These are phyloP conservation scores for Andricus quercusramuli DNA, from an alignment of 2,888 invertebrate species.

Conservation along the genomic window DNA sequence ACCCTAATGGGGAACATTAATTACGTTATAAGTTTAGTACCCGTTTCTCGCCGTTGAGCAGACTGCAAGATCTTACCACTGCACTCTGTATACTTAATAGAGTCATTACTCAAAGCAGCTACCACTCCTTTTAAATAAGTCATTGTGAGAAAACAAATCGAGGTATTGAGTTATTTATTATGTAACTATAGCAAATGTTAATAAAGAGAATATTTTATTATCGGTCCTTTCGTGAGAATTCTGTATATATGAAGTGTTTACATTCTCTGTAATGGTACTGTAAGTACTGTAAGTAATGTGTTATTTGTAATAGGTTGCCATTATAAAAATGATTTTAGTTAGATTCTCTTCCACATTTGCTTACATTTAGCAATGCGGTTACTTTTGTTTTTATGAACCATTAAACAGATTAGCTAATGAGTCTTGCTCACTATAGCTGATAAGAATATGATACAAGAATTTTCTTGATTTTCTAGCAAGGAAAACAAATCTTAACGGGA, in stretches of 20 bases:
- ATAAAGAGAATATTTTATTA: not conserved
- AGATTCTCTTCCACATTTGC: too few relatives aligned
- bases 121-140: conserved; percentile 40
- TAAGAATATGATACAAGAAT: not conserved
- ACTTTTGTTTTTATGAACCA: too few relatives aligned
- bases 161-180: conserved; percentile 1
- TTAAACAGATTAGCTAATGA: too few relatives aligned
- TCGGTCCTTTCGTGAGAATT: not conserved
- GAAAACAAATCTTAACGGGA: not conserved
- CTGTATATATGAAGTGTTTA: not conserved
- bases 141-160: conserved; percentile 19
- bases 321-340: too few relatives aligned
- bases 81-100: conserved; percentile 38
- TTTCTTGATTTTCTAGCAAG: not conserved
- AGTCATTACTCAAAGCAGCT: conserved; percentile 38
- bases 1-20: conserved; percentile 32
- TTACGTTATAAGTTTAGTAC: conserved; percentile 34
- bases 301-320: too few relatives aligned
- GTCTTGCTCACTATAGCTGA: not conserved
- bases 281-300: too few relatives aligned
- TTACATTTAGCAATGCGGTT: too few relatives aligned
- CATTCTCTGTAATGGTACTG: too few relatives aligned
- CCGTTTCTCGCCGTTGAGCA: conserved; percentile 14
- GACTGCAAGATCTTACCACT: conserved; percentile 29
- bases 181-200: not conserved